phyloP scores from a whole-genome alignment of 2,113 vertebrate species.

The Panurus biarmicus region DNA sequence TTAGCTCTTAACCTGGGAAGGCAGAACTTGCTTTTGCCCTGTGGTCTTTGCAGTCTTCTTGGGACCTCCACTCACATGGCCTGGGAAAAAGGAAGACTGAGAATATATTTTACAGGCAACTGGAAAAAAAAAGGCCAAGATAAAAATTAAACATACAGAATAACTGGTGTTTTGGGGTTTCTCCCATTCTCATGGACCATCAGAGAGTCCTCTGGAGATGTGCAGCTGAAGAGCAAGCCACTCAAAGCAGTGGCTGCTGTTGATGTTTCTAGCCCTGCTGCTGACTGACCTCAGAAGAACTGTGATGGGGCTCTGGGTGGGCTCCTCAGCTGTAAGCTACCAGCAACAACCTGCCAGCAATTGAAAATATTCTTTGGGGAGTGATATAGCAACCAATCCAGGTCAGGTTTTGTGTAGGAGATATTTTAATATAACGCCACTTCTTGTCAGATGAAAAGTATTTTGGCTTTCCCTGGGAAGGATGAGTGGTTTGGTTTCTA shows the following conservation, averaged over 20 bases:
- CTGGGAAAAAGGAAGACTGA: background rate
- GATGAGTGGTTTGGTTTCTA: background rate
- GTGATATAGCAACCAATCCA: background rate
- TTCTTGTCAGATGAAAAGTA: background rate
- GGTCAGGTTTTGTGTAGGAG: background rate
- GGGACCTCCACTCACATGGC: rapidly evolving
- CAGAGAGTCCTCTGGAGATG: background rate
- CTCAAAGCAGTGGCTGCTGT: background rate
- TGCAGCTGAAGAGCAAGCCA: background rate
- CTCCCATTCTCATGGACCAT: background rate
- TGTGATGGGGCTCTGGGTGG: background rate
- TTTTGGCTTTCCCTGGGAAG: background rate
- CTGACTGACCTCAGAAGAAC: background rate
- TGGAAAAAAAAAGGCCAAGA: background rate
- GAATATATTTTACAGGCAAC: background rate
- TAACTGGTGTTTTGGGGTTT: background rate
- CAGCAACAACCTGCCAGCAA: background rate
- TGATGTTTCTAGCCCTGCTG: background rate
- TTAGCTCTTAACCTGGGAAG: background rate
- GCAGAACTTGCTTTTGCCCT: background rate
- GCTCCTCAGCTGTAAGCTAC: background rate
- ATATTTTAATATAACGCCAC: background rate
- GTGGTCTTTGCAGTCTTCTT: background rate
- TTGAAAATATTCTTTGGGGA: background rate
- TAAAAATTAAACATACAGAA: background rate